phyloP scores from a whole-genome alignment of 2,797 vertebrate species.

The Danio kyathit region DNA sequence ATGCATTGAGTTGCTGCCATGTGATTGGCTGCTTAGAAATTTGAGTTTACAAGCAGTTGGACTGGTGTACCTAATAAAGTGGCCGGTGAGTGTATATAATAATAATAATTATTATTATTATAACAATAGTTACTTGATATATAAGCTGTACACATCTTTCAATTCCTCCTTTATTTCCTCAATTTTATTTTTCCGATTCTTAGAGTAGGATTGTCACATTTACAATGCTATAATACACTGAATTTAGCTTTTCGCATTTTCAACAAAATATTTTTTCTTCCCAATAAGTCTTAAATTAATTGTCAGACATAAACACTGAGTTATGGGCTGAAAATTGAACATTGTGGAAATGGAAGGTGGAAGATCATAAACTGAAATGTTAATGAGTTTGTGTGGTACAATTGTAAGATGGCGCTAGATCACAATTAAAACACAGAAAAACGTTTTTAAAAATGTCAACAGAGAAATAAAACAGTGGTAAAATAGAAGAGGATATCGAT shows the following conservation, averaged over 20 bases:
- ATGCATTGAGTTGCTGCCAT: too few relatives aligned
- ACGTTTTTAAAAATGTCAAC: constrained; percentile 29
- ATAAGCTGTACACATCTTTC: neutral
- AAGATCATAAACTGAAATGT: constrained; percentile 11
- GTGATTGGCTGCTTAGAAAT: too few relatives aligned
- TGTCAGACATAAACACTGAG: neutral
- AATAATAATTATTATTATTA: too few relatives aligned
- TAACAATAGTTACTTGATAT: too few relatives aligned
- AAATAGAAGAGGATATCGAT: constrained; percentile 38
- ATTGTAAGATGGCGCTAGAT: constrained; percentile 2
- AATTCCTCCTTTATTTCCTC: neutral
- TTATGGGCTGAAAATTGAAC: neutral
- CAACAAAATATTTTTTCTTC: neutral
- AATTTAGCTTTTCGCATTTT: neutral
- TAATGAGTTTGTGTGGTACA: neutral
- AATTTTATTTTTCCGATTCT: too few relatives aligned
- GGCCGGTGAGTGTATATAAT: too few relatives aligned
- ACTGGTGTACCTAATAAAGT: too few relatives aligned
- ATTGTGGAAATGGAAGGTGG: neutral
- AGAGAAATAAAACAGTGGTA: constrained; percentile 36
- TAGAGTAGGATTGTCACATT: neutral
- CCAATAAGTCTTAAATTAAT: neutral
- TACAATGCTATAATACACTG: neutral
- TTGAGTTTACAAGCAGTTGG: too few relatives aligned
- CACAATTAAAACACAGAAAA: neutral